Conservation (phyloP, 2,113 vertebrate species). For the Seriola dumerili region DNA sequence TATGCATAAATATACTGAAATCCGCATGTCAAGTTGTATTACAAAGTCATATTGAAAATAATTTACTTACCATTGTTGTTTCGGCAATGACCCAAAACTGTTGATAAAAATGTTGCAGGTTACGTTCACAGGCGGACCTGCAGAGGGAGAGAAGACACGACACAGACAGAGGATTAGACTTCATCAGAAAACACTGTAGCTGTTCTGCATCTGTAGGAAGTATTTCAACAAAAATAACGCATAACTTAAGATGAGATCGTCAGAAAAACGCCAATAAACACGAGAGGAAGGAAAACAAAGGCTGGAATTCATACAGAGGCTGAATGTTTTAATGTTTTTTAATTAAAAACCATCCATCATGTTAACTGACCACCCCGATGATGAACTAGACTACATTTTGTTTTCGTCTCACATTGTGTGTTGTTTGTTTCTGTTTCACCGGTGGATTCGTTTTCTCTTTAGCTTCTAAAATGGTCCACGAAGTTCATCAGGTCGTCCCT, state of each 20-base stretch:
- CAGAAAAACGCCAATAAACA: background rate
- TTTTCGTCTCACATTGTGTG: too few relatives aligned
- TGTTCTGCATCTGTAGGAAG: too few relatives aligned
- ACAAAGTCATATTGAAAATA: background rate
- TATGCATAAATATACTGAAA: background rate
- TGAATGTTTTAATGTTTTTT: background rate
- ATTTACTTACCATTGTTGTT: conserved; percentile 96
- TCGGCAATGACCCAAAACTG: conserved; percentile 99
- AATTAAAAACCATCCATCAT: too few relatives aligned
- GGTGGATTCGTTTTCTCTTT: background rate
- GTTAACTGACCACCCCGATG: background rate
- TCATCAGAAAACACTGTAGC: background rate
- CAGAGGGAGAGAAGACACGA: conserved; percentile 23
- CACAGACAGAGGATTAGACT: conserved; percentile 15
- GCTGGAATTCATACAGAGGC: background rate
- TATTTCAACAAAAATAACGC: background rate
- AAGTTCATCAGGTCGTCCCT: too few relatives aligned
- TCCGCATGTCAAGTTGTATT: background rate
- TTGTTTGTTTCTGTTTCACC: background rate
- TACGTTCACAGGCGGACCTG: conserved; percentile 97
- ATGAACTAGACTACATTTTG: background rate
- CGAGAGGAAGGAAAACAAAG: background rate
- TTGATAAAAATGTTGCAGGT: conserved; percentile 99
- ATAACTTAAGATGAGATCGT: too few relatives aligned
- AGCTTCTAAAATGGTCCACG: too few relatives aligned